These are phyloP conservation scores for Aplidium turbinatum DNA, from an alignment of 23 tunicate species.

Conservation along the genomic window DNA sequence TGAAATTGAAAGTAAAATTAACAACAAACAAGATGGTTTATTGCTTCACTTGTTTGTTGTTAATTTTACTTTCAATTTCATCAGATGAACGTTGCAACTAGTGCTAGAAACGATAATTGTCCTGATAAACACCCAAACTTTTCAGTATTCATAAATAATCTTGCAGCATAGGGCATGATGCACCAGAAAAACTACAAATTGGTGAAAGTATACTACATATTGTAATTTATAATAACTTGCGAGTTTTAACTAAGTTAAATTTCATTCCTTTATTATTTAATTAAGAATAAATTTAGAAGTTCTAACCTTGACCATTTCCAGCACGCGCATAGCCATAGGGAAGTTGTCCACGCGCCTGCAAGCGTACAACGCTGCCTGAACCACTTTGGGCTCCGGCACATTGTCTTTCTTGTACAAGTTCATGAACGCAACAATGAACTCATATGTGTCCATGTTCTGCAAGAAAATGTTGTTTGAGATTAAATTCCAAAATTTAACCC, in stretches of 20 bases:
- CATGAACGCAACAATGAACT: slow-evolving; percentile 55
- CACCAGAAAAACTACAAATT: background rate
- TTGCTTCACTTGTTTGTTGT: too few species aligned
- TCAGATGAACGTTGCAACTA: too few species aligned
- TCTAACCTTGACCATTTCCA: slow-evolving; percentile 55
- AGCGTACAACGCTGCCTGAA: slow-evolving; percentile 81
- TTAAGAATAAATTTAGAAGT: background rate
- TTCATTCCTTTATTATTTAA: too few species aligned
- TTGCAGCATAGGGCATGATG: too few species aligned
- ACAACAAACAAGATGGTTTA: too few species aligned
- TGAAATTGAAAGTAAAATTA: too few species aligned
- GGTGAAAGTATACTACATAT: background rate
- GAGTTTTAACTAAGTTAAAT: too few species aligned
- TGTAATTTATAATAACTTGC: too few species aligned
- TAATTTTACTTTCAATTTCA: too few species aligned
- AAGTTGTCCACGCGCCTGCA: slow-evolving; percentile 80
- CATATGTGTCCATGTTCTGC: slow-evolving; percentile 61
- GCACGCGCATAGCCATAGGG: slow-evolving; percentile 76
- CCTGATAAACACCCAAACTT: too few species aligned
- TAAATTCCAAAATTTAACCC: background rate
- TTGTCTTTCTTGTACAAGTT: slow-evolving; percentile 54
- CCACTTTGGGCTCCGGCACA: slow-evolving; percentile 62
- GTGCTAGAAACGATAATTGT: too few species aligned
- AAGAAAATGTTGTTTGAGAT: background rate
- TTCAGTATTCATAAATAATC: too few species aligned